Evolutionary conservation across 2,113 vertebrate species (phyloP).

Genomic region (Desmodus rotundus): DNA sequence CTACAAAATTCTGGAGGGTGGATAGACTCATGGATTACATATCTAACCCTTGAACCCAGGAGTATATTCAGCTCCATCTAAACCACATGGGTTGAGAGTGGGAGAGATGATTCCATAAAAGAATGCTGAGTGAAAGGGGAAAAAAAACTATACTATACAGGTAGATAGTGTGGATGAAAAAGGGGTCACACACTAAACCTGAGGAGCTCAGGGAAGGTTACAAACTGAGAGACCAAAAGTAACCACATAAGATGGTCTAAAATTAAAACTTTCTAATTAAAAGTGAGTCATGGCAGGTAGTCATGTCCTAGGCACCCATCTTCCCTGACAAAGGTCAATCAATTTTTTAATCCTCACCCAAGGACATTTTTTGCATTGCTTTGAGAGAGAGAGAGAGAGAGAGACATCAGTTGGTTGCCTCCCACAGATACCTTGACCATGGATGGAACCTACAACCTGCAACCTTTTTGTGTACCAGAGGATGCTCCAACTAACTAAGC

Average conservation of each 20-base stretch:
- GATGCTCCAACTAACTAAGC: too few relatives aligned
- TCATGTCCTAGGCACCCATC: background rate
- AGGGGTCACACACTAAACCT: background rate
- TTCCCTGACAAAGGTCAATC: background rate
- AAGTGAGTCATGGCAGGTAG: background rate
- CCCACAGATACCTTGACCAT: too few relatives aligned
- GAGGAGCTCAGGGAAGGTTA: background rate
- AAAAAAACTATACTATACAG: background rate
- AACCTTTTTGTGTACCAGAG: too few relatives aligned
- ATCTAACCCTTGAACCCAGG: background rate
- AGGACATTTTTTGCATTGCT: too few relatives aligned
- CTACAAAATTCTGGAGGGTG: background rate
- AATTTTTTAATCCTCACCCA: background rate
- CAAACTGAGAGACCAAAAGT: background rate
- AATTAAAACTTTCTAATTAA: background rate
- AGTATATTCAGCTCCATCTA: background rate
- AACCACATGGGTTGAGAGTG: background rate
- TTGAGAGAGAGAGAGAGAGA: too few relatives aligned
- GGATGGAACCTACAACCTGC: too few relatives aligned
- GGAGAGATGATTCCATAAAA: background rate
- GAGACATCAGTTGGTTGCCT: too few relatives aligned
- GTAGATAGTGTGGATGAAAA: background rate
- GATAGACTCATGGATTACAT: background rate
- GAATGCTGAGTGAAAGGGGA: background rate
- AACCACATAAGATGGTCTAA: background rate